Evolutionary conservation across 2,113 vertebrate species (phyloP).

Genomic region (Empidonax alnorum): DNA sequence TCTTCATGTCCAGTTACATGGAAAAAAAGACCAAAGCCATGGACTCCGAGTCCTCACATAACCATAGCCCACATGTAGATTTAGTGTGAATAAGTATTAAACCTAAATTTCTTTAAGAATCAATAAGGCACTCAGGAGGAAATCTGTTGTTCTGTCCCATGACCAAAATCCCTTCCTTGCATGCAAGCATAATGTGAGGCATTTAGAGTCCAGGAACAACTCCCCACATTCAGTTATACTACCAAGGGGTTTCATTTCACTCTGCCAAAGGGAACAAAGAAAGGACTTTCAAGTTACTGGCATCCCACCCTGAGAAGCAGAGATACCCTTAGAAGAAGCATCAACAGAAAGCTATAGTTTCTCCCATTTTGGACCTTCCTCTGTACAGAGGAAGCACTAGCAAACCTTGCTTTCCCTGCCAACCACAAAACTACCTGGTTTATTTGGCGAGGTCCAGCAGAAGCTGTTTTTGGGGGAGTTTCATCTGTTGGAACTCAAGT

Average conservation of each 20-base stretch:
- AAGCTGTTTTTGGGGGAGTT: not conserved
- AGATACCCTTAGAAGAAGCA: not conserved
- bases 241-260: rapidly evolving
- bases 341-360: not conserved
- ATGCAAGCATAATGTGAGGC: rapidly evolving
- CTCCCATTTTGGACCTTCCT: not conserved
- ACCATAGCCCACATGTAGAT: not conserved
- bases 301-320: not conserved
- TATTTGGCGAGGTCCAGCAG: not conserved
- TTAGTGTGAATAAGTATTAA: not conserved
- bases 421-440: not conserved
- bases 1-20: not conserved
- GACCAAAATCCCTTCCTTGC: not conserved
- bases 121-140: rapidly evolving
- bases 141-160: not conserved
- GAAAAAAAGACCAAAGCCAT: not conserved
- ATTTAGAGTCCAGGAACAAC: not conserved
- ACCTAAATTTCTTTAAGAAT: not conserved
- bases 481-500: not conserved
- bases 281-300: not conserved
- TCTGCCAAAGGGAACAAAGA: not conserved
- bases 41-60: not conserved
- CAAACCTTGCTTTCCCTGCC: not conserved
- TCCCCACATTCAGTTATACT: not conserved
- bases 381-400: not conserved